Percentiles rank a stretch among this genome's conserved stretches.
phyloP scores from a whole-genome alignment of 2,888 invertebrate species.

The Aspidapion aeneum region DNA sequence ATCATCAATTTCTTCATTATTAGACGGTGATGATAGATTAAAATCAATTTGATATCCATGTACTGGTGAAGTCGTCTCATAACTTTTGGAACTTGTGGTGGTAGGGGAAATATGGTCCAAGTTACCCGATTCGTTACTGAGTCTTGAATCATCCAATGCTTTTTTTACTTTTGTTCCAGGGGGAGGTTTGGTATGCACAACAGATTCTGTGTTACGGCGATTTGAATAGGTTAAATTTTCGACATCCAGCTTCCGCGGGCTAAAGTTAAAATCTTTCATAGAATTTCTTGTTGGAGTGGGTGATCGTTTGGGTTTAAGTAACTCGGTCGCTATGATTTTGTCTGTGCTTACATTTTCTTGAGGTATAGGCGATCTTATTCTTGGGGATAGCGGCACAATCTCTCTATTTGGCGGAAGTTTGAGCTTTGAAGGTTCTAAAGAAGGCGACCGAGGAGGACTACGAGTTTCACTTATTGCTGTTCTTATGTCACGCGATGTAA shows the following conservation, averaged over 20 bases:
- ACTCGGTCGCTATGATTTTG: conserved; percentile 45
- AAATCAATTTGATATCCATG: background rate
- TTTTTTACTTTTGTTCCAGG: conserved; percentile 8
- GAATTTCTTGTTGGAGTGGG: conserved; percentile 27
- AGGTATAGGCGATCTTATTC: conserved; percentile 46
- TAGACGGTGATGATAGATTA: background rate
- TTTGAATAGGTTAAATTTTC: conserved; percentile 16
- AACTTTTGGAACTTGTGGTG: conserved; percentile 7
- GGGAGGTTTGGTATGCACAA: conserved; percentile 28
- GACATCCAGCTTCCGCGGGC: conserved; percentile 31
- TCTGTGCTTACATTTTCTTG: conserved; percentile 42
- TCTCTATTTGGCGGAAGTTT: conserved; percentile 44
- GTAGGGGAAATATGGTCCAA: conserved; percentile 21
- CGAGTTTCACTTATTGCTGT: background rate
- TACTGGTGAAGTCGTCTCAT: background rate
- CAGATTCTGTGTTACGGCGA: conserved; percentile 13
- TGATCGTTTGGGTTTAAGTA: conserved; percentile 36
- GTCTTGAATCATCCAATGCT: background rate
- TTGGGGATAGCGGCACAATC: conserved; percentile 41
- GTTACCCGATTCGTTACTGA: conserved; percentile 7
- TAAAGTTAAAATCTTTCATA: conserved; percentile 24
- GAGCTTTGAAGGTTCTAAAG: conserved; percentile 42
- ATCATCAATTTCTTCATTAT: background rate
- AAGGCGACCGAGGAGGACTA: conserved; percentile 37
- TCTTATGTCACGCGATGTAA: background rate